Evolutionary conservation across 2,888 invertebrate species (phyloP).

Genomic region (Coenonympha arcania): DNA sequence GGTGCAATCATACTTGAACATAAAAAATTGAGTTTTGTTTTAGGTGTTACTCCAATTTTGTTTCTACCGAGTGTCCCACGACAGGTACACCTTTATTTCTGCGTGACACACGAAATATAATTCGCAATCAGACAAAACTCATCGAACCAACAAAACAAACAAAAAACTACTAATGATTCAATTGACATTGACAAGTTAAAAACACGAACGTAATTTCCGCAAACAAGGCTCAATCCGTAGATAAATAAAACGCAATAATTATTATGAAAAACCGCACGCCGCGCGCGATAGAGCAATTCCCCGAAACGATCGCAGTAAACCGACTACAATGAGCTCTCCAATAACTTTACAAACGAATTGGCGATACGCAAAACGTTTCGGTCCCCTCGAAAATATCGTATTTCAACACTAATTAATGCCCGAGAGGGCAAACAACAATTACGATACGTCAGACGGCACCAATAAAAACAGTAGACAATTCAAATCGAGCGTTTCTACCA

Average conservation of each 20-base stretch:
- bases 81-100: no score
- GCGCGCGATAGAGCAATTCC: slow-evolving; percentile 23
- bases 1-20: no score
- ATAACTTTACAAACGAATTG: slow-evolving; percentile 42
- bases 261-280: slow-evolving; percentile 6
- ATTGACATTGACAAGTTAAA: slow-evolving; percentile 1
- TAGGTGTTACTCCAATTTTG: no score
- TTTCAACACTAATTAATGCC: slow-evolving; percentile 65
- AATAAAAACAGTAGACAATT: slow-evolving; percentile 46
- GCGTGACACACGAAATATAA: no score
- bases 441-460: slow-evolving; percentile 45
- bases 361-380: slow-evolving; percentile 24
- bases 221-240: neutral
- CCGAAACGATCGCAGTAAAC: slow-evolving; percentile 31
- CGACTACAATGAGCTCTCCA: slow-evolving; percentile 20
- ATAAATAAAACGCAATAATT: slow-evolving; percentile 6
- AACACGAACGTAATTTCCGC: neutral
- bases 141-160: no score
- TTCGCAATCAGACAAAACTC: no score
- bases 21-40: no score
- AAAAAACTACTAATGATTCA: no score
- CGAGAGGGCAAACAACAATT: slow-evolving; percentile 60
- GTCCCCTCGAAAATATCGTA: slow-evolving; percentile 55
- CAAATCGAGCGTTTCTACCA: no score
- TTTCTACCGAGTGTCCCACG: no score